A percentile compares a stretch with the other conserved stretches of the same genome.
phyloP scores from a whole-genome alignment of 35 echinoderm and acorn worm genomes.

The Stichopus chloronotus region DNA sequence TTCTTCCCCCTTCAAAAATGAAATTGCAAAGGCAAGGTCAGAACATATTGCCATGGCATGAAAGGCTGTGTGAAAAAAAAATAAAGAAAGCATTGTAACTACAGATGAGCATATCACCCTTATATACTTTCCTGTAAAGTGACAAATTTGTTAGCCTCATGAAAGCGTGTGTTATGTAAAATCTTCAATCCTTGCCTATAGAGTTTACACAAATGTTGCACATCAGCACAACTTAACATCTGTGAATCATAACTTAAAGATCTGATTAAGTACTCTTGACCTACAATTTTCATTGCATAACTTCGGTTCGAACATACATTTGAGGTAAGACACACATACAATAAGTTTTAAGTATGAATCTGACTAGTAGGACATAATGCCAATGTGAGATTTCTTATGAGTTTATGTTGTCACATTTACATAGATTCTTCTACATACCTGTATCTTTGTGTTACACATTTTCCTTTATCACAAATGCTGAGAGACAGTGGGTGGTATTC shows the following conservation, averaged over 20 bases:
- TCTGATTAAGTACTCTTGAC: too few species aligned
- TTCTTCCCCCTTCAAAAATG: neutral
- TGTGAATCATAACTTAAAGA: too few species aligned
- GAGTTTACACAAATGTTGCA: too few species aligned
- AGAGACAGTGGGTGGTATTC: neutral
- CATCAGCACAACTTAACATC: too few species aligned
- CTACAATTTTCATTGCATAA: too few species aligned
- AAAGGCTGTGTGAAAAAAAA: neutral
- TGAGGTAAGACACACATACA: too few species aligned
- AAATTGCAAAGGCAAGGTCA: constrained; percentile 6
- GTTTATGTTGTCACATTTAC: too few species aligned
- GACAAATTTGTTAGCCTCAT: neutral
- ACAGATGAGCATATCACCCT: neutral
- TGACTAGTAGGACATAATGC: too few species aligned
- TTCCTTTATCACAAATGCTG: neutral
- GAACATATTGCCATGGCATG: neutral
- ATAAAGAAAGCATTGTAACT: neutral
- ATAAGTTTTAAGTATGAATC: too few species aligned
- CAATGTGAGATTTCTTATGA: too few species aligned
- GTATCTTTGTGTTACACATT: neutral
- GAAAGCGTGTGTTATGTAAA: neutral
- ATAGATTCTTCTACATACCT: neutral
- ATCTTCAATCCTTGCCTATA: too few species aligned
- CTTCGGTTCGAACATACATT: too few species aligned
- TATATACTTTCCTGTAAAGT: neutral